Percentiles rank a stretch among this genome's conserved stretches.
Conservation (phyloP, 2,888 invertebrate species). For the Tenthredo amoena region DNA sequence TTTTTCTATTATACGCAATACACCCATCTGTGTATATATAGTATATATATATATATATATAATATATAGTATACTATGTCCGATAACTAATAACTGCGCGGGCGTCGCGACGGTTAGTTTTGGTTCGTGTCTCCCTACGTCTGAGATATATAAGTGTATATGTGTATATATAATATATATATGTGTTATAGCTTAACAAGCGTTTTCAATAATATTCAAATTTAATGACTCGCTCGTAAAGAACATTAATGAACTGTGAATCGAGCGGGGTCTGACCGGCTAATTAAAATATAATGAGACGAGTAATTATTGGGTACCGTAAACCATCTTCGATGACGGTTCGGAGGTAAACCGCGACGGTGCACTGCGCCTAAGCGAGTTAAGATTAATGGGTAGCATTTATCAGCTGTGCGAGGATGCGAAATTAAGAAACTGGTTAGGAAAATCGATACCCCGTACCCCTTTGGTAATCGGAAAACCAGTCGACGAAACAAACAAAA, state of each 20-base stretch:
- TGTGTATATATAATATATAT: slow-evolving; percentile 51
- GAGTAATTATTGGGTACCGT: slow-evolving; percentile 72
- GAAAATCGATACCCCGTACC: slow-evolving; percentile 20
- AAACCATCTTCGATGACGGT: slow-evolving; percentile 63
- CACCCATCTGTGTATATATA: too few species aligned
- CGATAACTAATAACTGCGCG: neutral
- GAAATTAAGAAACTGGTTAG: slow-evolving; percentile 43
- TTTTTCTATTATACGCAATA: neutral
- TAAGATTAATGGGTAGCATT: slow-evolving; percentile 58
- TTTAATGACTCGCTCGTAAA: slow-evolving; percentile 73
- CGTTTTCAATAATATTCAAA: slow-evolving; percentile 73
- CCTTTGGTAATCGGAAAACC: neutral
- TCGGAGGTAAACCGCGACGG: slow-evolving; percentile 20
- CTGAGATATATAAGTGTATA: neutral
- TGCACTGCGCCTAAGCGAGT: slow-evolving; percentile 51
- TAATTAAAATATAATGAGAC: slow-evolving; percentile 77
- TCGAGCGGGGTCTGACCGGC: slow-evolving; percentile 64
- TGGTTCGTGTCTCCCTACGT: neutral
- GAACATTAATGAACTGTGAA: slow-evolving; percentile 71
- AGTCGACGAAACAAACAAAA: neutral
- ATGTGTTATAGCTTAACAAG: slow-evolving; percentile 66
- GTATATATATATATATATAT: neutral
- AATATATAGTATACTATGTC: neutral
- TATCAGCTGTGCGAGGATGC: slow-evolving; percentile 50
- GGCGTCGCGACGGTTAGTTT: slow-evolving; percentile 6